phyloP scores from a whole-genome alignment of 2,888 invertebrate species.

The Erebia palarica region DNA sequence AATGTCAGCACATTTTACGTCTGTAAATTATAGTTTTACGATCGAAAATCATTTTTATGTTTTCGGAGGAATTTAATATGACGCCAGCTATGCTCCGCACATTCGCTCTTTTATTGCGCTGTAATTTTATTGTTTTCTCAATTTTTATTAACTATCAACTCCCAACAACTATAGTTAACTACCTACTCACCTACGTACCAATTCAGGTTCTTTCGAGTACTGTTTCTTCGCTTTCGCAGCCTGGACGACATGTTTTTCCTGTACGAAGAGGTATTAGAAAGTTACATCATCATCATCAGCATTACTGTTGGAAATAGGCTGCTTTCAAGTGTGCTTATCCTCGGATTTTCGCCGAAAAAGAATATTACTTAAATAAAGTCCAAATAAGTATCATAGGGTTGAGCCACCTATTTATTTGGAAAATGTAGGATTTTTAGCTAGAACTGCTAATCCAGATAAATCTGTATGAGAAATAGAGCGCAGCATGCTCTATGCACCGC shows the following conservation, averaged over 20 bases:
- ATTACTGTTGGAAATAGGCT: too few species aligned
- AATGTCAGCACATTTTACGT: slow-evolving; percentile 81
- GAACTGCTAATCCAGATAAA: too few species aligned
- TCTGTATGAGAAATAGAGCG: too few species aligned
- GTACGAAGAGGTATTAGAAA: too few species aligned
- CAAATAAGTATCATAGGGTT: too few species aligned
- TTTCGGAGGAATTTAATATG: slow-evolving; percentile 82
- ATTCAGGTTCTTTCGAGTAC: not conserved
- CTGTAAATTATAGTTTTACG: slow-evolving; percentile 83
- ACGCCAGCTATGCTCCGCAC: slow-evolving; percentile 77
- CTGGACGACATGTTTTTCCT: too few species aligned
- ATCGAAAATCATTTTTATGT: slow-evolving; percentile 83
- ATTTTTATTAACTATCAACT: slow-evolving; percentile 82
- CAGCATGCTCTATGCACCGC: too few species aligned
- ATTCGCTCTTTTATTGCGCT: slow-evolving; percentile 80
- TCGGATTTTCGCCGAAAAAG: too few species aligned
- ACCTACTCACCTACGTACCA: slow-evolving; percentile 4
- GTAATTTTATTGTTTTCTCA: slow-evolving; percentile 83
- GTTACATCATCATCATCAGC: too few species aligned
- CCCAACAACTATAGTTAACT: slow-evolving; percentile 39
- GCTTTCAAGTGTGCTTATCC: too few species aligned
- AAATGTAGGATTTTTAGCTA: not conserved
- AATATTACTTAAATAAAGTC: too few species aligned
- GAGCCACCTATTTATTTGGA: not conserved
- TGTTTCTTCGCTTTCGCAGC: too few species aligned